A percentile compares a stretch with the other conserved stretches of the same genome.
Conservation (phyloP, 2,888 invertebrate species). For the Branchinecta sandiegonensis region DNA sequence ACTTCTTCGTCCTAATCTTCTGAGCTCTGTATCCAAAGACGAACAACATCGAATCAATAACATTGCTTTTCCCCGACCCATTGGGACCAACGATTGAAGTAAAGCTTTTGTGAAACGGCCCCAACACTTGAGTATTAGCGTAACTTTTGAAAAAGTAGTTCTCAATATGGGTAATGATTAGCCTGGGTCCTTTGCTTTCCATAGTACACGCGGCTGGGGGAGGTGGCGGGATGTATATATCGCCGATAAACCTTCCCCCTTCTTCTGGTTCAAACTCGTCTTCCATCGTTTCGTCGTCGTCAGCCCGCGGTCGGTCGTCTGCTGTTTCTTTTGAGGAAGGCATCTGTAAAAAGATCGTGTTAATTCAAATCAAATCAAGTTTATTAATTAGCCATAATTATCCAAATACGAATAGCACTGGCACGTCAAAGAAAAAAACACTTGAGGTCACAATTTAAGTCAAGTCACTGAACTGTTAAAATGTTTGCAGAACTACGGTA, state of each 20-base stretch:
- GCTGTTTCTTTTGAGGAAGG: no score
- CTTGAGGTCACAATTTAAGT: no score
- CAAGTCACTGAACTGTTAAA: no score
- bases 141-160: conserved; percentile 96
- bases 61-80: conserved; percentile 97
- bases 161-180: conserved; percentile 78
- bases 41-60: conserved; percentile 97
- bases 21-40: conserved; percentile 94
- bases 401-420: no score
- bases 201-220: conserved; percentile 50
- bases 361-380: no score
- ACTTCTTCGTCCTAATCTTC: conserved; percentile 89
- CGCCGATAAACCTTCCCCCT: conserved; percentile 57
- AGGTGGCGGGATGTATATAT: conserved; percentile 63
- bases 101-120: conserved; percentile 95
- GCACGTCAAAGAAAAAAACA: no score
- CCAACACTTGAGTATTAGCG: conserved; percentile 62
- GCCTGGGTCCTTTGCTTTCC: conserved; percentile 59
- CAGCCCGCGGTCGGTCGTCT: no score
- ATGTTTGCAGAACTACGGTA: no score
- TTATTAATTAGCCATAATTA: no score
- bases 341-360: no score
- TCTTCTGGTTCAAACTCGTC: conserved; percentile 30
- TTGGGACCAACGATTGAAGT: conserved; percentile 95
- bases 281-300: neutral